phyloP scores from a whole-genome alignment of 2,113 vertebrate genomes.

The Globicephala melas region DNA sequence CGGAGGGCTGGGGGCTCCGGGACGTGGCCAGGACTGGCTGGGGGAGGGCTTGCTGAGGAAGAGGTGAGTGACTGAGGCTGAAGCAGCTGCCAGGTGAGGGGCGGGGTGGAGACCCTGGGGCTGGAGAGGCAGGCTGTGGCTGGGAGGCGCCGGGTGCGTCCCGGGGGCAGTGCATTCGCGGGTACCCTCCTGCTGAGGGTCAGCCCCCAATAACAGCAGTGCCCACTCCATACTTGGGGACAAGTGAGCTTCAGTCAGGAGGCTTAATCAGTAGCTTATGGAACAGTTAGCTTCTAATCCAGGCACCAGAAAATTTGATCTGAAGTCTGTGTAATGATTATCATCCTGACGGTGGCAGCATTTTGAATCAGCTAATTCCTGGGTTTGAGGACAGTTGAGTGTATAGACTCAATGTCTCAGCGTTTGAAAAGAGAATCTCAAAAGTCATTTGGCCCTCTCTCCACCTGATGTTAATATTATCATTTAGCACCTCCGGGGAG shows the following conservation, averaged over 20 bases:
- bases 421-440: neutral
- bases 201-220: neutral
- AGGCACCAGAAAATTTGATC: neutral
- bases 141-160: rapidly evolving
- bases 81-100: neutral
- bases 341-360: neutral
- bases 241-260: neutral
- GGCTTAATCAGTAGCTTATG: neutral
- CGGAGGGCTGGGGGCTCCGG: neutral
- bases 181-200: neutral
- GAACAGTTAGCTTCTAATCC: neutral
- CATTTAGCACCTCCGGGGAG: neutral
- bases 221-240: neutral
- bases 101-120: neutral
- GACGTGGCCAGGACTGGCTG: rapidly evolving
- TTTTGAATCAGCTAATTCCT: neutral
- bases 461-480: neutral
- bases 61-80: neutral
- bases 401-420: neutral
- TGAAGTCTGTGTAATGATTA: neutral
- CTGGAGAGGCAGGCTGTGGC: neutral
- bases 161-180: neutral
- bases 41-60: neutral
- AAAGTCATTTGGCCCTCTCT: neutral
- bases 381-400: neutral